Evolutionary conservation across 2,113 vertebrate species (phyloP), one percentile per base, ranked within the genome.

Genomic region (Cynopterus brachyotis): DNA sequence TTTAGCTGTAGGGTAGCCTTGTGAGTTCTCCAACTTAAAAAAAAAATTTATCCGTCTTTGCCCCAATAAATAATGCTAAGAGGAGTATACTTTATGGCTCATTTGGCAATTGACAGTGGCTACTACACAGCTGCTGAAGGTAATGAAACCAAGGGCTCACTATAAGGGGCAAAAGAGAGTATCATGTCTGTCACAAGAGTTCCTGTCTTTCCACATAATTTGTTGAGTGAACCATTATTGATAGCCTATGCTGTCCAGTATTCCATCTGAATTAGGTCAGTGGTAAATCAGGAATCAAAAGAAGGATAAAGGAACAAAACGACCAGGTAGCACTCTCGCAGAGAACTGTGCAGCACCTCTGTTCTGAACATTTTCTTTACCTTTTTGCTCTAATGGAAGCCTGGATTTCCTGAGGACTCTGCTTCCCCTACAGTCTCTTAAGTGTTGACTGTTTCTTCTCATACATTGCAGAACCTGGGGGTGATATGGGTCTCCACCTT

Each of bases 141-240:
- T 86, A 92, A 75, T 62, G 40, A 94, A 85, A 80, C 35, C 32
- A 91, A 91, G 64, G 53, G 57, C 7, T 66, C 76, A 59, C 6
- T 40, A 37, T 89, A 85, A 81, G 55, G 55, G 28, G 57, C 47
- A 60, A 67, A 80, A 82, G 37, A 30, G 45, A 72, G 40, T 69
- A 37, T 20, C 60, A 40, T 19, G 3, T 50, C 98, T 99, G 93
- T 99, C 99, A 97, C 98, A 99, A 3, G 98, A 99, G 97, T 99
- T 99, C 59, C 99, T 99, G 91, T 99, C 99, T 96, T 99, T 99
- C 32, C 99, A 98, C 83, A 99, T 99, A 16, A 99, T 99, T 81
- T 98, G 96, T 75, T 99, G 91, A 53, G 99, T 99, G 98, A 99
- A 99, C 20, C 99, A 99, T 96, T 99, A 99, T 67, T 99, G 99